Evolutionary conservation across 2,888 invertebrate genomes (phyloP), one percentile per base, ranked within the genome.

Genomic region (Melanophora roralis): DNA sequence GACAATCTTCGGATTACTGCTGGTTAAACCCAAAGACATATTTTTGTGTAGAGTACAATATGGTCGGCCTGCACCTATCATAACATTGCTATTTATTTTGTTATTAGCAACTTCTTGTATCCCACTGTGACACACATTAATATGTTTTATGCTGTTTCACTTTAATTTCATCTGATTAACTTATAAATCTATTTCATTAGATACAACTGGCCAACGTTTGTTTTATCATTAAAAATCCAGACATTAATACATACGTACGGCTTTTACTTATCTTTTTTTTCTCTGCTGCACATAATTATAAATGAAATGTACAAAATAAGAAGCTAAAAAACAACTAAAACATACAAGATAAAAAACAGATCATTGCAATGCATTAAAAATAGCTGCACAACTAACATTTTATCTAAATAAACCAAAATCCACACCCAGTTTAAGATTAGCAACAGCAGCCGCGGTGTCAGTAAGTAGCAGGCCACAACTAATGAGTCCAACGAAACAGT

Each of bases 151-250:
- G 67, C 51, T 67, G 67, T 72, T 72, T 72, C 36, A 74, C 59
- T 27, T 59, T 67, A 40, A 74, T 74, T 74, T 65, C 49, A 74
- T 59, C 67, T 67, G 74, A 74, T 74, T 74, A 74, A 74, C 43
- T 74, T 27, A 19, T 51, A 67, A 67, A 74, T 67, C 65, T 67
- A 51, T 67, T 74, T 74, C 67, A 67, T 74, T 74, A 67, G 65
- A 74, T 51, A 51, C 49, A 49, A 65, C 62, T 65, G 19, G 14
- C 64, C 53, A 72, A 27, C 64, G 64, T 64, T 74, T 74, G 59
- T 49, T 74, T 67, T 74, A 74, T 74, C 74, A 74, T 74, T 74
- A 59, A 74, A 74, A 74, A 74, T 74, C 59, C 74, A 74, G 74
- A 74, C 74, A 67, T 51, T 67, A 74, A 74, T 74, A 59, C 74